Evolutionary conservation across 2,113 vertebrate genomes (phyloP).

Genomic region (Pedionomus torquatus): DNA sequence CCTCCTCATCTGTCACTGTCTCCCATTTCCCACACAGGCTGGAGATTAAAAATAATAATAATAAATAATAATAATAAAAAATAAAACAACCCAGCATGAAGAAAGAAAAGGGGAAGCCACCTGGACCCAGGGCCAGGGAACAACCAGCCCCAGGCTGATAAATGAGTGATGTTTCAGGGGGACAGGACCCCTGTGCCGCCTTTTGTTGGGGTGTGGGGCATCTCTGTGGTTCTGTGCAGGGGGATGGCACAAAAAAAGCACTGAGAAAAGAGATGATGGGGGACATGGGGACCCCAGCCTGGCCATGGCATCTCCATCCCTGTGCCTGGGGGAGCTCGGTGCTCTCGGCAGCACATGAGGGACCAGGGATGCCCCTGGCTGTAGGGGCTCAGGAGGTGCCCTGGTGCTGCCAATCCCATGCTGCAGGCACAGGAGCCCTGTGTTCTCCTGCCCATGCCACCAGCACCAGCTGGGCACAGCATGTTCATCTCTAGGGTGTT

Average conservation of each 20-base stretch:
- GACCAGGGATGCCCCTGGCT: neutral
- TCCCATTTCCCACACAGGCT: neutral
- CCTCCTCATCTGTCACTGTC: neutral
- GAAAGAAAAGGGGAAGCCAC: neutral
- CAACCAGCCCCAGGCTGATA: neutral
- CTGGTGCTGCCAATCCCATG: neutral
- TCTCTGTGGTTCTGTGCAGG: neutral
- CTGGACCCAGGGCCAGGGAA: neutral
- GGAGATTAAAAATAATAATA: neutral
- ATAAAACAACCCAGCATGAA: neutral
- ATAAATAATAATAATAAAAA: neutral
- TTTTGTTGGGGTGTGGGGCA: neutral
- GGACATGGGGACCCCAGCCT: neutral
- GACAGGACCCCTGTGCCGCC: neutral
- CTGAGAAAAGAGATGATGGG: neutral
- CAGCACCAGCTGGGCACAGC: neutral
- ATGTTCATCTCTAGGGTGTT: neutral
- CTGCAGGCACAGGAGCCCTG: rapidly evolving
- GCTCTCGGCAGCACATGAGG: rapidly evolving
- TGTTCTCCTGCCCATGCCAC: rapidly evolving
- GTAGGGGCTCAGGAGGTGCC: neutral
- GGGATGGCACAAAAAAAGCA: neutral
- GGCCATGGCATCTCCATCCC: rapidly evolving
- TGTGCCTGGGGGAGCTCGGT: rapidly evolving
- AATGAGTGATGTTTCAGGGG: neutral